phyloP scores from a whole-genome alignment of 2,888 invertebrate genomes.

The Patella ulyssiponensis region DNA sequence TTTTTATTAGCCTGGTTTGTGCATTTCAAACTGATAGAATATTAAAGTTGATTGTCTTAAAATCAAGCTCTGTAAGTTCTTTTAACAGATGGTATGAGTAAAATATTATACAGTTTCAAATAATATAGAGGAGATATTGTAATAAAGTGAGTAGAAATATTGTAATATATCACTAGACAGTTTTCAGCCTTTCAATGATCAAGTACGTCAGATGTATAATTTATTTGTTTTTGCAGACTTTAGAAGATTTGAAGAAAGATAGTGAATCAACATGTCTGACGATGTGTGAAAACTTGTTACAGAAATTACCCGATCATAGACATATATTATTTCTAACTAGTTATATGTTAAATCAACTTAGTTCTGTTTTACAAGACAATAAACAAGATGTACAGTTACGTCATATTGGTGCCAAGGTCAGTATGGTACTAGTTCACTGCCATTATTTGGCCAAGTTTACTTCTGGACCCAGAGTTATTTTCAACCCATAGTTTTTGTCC shows the following conservation, averaged over 20 bases:
- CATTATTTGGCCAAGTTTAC: not conserved
- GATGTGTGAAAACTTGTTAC: conserved; percentile 57
- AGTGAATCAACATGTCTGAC: conserved; percentile 48
- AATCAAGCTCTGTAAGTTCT: too few relatives aligned
- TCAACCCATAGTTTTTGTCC: not conserved
- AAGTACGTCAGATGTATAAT: not conserved
- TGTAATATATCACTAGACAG: too few relatives aligned
- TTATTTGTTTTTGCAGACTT: conserved; percentile 42
- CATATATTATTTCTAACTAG: conserved; percentile 61
- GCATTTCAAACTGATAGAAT: too few relatives aligned
- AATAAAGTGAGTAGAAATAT: too few relatives aligned
- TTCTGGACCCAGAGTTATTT: not conserved
- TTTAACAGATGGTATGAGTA: too few relatives aligned
- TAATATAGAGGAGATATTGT: too few relatives aligned
- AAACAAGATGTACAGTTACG: conserved; percentile 51
- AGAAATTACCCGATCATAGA: conserved; percentile 49
- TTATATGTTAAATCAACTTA: conserved; percentile 60
- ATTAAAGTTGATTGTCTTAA: too few relatives aligned
- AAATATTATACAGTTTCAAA: too few relatives aligned
- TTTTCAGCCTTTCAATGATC: too few relatives aligned
- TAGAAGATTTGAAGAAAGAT: conserved; percentile 49
- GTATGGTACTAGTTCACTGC: not conserved
- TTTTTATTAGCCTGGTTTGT: too few relatives aligned
- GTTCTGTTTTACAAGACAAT: conserved; percentile 38
- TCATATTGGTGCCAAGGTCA: conserved; percentile 66